Percentiles rank a stretch among this genome's conserved stretches.
Conservation (phyloP, 2,797 vertebrate species). For the Lithobates sylvaticus region DNA sequence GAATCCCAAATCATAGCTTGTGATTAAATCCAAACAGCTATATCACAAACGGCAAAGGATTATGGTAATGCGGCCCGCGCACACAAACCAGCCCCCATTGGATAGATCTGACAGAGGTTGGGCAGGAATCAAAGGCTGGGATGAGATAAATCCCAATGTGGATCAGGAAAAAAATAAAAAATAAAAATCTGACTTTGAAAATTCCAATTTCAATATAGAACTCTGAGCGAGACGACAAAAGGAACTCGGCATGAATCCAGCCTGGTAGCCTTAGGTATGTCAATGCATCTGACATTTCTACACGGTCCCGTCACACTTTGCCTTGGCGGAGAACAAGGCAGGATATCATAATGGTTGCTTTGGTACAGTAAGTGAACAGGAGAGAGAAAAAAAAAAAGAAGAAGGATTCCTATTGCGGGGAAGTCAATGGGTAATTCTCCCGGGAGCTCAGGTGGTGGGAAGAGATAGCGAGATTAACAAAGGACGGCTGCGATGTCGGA, state of each 20-base stretch:
- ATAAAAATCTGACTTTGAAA: slow-evolving; percentile 2
- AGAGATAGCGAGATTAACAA: slow-evolving; percentile 50
- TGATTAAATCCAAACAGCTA: background rate
- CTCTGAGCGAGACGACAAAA: background rate
- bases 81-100: background rate
- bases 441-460: slow-evolving; percentile 40
- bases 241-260: background rate
- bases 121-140: slow-evolving; percentile 23
- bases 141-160: slow-evolving; percentile 20
- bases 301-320: slow-evolving; percentile 38
- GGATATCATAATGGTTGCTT: background rate
- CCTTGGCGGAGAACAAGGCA: slow-evolving; percentile 8
- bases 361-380: background rate
- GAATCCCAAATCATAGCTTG: too few species aligned
- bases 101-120: background rate
- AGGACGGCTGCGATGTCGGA: background rate
- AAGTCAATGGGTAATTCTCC: slow-evolving; percentile 26
- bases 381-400: background rate
- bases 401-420: background rate
- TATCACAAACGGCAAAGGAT: slow-evolving; percentile 12
- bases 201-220: slow-evolving; percentile 22
- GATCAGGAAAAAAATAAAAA: background rate
- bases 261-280: background rate
- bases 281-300: background rate
- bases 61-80: background rate